Evolutionary conservation across 2,113 vertebrate genomes (phyloP).

Genomic region (Phaethornis superciliosus): DNA sequence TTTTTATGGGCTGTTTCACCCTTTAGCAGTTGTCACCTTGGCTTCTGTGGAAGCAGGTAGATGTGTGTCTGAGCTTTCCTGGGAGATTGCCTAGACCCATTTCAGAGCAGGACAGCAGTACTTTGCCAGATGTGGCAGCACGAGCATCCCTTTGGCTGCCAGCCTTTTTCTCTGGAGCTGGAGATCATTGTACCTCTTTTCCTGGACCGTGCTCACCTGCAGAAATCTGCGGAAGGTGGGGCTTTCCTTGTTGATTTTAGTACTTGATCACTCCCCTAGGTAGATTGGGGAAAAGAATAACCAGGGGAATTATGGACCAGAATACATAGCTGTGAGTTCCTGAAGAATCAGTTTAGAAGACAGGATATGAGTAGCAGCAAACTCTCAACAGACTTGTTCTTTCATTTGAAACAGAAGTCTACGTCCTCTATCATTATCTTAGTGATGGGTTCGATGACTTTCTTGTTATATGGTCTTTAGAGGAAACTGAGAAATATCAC

Average conservation of each 20-base stretch:
- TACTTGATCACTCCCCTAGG: neutral
- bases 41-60: neutral
- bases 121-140: neutral
- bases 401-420: neutral
- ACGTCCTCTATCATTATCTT: rapidly evolving
- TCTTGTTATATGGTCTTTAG: neutral
- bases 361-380: neutral
- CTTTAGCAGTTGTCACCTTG: neutral
- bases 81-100: neutral
- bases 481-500: neutral
- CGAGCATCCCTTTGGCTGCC: neutral
- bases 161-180: neutral
- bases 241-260: neutral
- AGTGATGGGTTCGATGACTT: neutral
- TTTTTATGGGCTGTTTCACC: neutral
- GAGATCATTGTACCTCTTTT: neutral
- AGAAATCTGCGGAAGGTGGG: neutral
- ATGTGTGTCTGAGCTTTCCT: neutral
- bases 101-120: neutral
- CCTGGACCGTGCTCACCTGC: neutral
- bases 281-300: neutral
- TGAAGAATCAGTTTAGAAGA: neutral
- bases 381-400: neutral
- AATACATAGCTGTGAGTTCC: neutral
- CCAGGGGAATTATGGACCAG: neutral